Conservation (phyloP, 2,113 vertebrate species). For the Heliornis fulica region DNA sequence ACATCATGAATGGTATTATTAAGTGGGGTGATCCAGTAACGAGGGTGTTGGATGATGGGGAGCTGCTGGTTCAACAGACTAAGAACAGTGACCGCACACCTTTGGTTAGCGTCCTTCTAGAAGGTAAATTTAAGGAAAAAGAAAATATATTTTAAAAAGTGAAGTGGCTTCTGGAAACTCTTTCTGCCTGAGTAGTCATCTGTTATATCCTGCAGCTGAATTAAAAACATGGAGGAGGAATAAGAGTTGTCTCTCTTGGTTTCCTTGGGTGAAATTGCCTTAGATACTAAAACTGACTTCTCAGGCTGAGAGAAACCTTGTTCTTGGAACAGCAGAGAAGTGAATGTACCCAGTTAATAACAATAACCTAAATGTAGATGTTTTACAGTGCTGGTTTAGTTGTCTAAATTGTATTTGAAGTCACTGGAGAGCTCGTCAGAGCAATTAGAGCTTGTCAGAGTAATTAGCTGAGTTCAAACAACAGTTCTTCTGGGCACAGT, state of each 20-base stretch:
- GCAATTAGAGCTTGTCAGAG: not conserved
- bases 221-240: accelerated
- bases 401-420: not conserved
- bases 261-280: not conserved
- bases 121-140: constrained; percentile 74
- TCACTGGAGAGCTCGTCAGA: not conserved
- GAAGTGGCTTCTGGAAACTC: not conserved
- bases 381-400: not conserved
- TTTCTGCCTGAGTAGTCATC: not conserved
- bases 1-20: constrained; percentile 96
- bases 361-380: not conserved
- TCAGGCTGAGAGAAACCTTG: not conserved
- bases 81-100: constrained; percentile 97
- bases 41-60: constrained; percentile 86
- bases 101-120: constrained; percentile 91
- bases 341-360: not conserved
- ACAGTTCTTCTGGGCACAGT: not conserved
- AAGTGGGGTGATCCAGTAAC: constrained; percentile 93
- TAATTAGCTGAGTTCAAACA: not conserved
- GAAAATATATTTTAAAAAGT: too few relatives aligned
- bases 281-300: not conserved
- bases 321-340: not conserved
- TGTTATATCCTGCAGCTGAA: not conserved
- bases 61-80: constrained; percentile 92
- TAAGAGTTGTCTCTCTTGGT: too few relatives aligned